Percentiles rank a stretch among this genome's conserved stretches.
Conservation (phyloP, 1,140 invertebrate genomes). For the Diploscapter pachys region DNA sequence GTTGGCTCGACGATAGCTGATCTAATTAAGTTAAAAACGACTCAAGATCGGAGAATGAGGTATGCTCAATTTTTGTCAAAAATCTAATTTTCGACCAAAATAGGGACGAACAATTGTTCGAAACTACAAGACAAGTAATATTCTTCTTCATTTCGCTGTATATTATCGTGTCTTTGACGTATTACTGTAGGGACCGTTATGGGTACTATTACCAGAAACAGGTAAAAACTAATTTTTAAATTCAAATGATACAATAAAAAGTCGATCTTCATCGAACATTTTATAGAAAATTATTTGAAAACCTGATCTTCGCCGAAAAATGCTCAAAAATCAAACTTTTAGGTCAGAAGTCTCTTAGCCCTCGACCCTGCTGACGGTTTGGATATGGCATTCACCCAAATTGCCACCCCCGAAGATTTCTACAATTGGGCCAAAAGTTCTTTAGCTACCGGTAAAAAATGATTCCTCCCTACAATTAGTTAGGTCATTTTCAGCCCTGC, state of each 20-base stretch:
- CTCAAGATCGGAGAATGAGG: conserved; percentile 55
- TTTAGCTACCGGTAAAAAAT: conserved; percentile 59
- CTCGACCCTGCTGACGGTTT: conserved; percentile 17
- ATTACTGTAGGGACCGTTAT: conserved; percentile 58
- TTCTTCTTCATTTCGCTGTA: conserved; percentile 60
- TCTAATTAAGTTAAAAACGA: conserved; percentile 54
- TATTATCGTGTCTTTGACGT: conserved; percentile 61
- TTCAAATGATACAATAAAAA: not conserved
- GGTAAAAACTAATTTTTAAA: conserved; percentile 5
- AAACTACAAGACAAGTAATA: conserved; percentile 35
- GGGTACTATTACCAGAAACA: conserved; percentile 59
- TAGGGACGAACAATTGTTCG: conserved; percentile 61
- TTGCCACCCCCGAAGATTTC: conserved; percentile 49
- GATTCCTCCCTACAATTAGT: conserved; percentile 6
- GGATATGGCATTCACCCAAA: conserved; percentile 30
- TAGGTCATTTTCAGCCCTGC: conserved; percentile 16
- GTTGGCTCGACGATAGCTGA: conserved; percentile 47
- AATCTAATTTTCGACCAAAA: too few species aligned
- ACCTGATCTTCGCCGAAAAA: too few species aligned
- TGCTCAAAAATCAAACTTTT: not conserved
- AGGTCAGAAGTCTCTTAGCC: conserved; percentile 29
- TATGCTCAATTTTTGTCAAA: too few species aligned
- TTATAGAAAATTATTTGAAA: too few species aligned
- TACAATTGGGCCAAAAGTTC: conserved; percentile 61
- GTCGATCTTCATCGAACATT: too few species aligned